Base-by-base conservation (phyloP, 2,888 invertebrate species). In the Heliconius ismenius region DNA sequence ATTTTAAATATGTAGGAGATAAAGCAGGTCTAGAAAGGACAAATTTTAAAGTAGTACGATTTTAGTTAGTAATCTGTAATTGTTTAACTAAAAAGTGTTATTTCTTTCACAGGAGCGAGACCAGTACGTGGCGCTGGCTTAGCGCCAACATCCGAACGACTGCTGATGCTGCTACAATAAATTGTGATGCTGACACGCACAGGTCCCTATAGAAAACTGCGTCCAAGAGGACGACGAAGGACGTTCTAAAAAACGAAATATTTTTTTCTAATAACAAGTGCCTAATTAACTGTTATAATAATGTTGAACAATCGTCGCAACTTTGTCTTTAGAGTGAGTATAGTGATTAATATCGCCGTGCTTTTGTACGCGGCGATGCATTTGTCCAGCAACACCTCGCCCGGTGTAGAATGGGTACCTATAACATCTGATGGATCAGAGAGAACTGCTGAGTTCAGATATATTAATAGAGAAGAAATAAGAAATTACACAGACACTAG, bases 321-420 rank as follows among this genome's bases (percentile, higher is more conserved):
- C 91, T 95, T 96, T 95, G 93, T 96, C 90, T 95, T 97, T 88
- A 95, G 96, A 84, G 95, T 96, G 89, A 97, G 96, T 91, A 96
- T 97, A 85, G 95, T 97, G 79, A 95, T 96, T 83, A 97, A 97
- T 88, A 95, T 97, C 81, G 96, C 96, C 82, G 96, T 96, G 76
- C 90, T 97, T 77, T 89, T 97, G 80, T 97, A 97, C 89, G 96
- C 96, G 81, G 96, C 96, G 84, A 95, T 96, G 87, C 96, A 96
- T 85, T 89, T 91, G 77, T 92, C 94, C 28, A 90, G 91, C 64
- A 92, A 82, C 80, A 87, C 83, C 54, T 81, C 85, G 1, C 87
- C 88, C 28, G 88, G 87, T 3, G 87, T 86, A 1, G 92, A 92
- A 64, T 93, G 93, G 92, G 83, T 91, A 76, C 91, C 92, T 36